Base-by-base conservation (phyloP, 2,888 invertebrate species). In the Camponotus fellah region DNA sequence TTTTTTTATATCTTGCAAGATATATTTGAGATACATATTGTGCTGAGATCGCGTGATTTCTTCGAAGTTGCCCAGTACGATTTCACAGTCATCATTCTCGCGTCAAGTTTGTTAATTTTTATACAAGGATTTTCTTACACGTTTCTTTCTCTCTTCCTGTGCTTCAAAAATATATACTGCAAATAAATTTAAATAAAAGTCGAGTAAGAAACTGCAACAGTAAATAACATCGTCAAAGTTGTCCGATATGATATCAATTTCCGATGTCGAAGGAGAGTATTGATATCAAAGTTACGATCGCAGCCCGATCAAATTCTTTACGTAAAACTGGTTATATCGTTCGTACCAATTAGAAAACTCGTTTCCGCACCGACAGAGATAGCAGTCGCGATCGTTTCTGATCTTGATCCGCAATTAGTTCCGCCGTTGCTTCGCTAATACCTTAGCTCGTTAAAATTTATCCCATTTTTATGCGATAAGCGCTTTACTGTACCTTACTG, bases 281-380 rank as follows among this genome's bases (percentile, higher is more conserved):
- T n/a, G 75, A 75, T 66, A 71, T 86, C 49, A 69, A 76, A 87
- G 80, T 87, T 86, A 83, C 79, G 84, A 74, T 76, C 65, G 80
- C n/a, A 12, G 10, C 17, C 34, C 80, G 81, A 88, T 85, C 87
- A 83, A 72, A 85, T 87, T 75, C 60, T 40, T 58, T 53, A 37
- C 49, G 72, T 72, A 82, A 66, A 85, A 83, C 87, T 84, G 82
- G 85, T 88, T 89, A 79, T 84, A 83, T 85, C 85, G 82, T 88
- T 86, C 82, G 83, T 86, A 86, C 89, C 87, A 89, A 89, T 89
- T 89, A 89, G 89, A 86, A 87, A 86, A 84, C 88, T 85, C 87
- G 89, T 89, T 89, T 83, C 81, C 86, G 80, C 75, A 79, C 82
- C 83, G 85, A 66, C 84, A 34, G 72, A 83, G 82, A 86, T 83